phyloP scores from a whole-genome alignment of 2,797 vertebrate genomes.

The Pipistrellus kuhlii region DNA sequence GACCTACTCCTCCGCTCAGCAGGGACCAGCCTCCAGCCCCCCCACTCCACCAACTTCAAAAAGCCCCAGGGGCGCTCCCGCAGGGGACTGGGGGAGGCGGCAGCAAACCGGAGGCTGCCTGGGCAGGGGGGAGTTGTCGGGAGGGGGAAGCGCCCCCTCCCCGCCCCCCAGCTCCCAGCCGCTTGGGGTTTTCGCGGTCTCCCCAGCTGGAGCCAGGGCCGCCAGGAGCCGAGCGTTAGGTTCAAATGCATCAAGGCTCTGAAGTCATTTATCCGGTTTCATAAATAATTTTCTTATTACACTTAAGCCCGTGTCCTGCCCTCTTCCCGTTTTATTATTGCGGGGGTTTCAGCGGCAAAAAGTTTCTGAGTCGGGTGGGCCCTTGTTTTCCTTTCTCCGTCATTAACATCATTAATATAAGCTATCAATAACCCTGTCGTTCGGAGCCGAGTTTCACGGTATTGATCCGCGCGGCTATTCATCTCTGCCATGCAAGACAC shows the following conservation, averaged over 20 bases:
- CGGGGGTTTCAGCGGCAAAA: slow-evolving; percentile 86
- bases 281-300: slow-evolving; percentile 87
- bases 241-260: slow-evolving; percentile 81
- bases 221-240: slow-evolving; percentile 73
- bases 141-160: not conserved
- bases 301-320: slow-evolving; percentile 83
- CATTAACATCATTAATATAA: slow-evolving; percentile 91
- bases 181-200: slow-evolving; percentile 82
- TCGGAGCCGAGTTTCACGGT: slow-evolving; percentile 91
- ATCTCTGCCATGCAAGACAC: slow-evolving; percentile 93
- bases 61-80: not conserved
- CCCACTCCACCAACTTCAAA: slow-evolving; percentile 32
- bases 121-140: not conserved
- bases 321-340: slow-evolving; percentile 82
- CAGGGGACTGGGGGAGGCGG: not conserved
- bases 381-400: slow-evolving; percentile 88
- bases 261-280: slow-evolving; percentile 85
- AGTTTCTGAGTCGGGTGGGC: slow-evolving; percentile 87
- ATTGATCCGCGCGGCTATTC: slow-evolving; percentile 93
- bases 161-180: not conserved
- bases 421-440: slow-evolving; percentile 92
- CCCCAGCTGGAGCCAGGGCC: slow-evolving; percentile 74
- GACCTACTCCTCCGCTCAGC: not conserved
- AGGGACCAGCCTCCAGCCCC: not conserved
- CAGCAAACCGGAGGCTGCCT: slow-evolving; percentile 3